phyloP scores from a whole-genome alignment of 2,797 vertebrate species.

The Arrhamphus sclerolepis region DNA sequence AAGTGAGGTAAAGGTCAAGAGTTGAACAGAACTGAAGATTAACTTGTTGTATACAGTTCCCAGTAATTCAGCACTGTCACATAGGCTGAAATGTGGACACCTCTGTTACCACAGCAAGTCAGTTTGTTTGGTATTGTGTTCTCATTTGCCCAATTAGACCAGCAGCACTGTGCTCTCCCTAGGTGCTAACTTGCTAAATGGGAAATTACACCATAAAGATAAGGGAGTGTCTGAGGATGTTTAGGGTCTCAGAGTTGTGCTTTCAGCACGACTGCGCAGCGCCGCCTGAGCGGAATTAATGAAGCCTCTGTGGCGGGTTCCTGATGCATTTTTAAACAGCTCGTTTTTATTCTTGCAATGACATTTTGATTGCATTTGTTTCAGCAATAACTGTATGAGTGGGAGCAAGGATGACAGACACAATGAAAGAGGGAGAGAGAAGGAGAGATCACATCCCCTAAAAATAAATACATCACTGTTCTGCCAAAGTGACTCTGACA shows the following conservation, averaged over 20 bases:
- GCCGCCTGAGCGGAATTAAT: conserved; percentile 75
- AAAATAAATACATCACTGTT: conserved; percentile 76
- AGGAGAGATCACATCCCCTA: conserved; percentile 46
- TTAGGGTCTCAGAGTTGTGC: conserved; percentile 63
- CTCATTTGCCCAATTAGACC: conserved; percentile 75
- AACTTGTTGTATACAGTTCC: conserved; percentile 7
- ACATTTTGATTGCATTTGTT: conserved; percentile 81
- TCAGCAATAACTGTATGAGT: conserved; percentile 66
- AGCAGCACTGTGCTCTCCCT: conserved; percentile 65
- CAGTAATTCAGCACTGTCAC: conserved; percentile 11
- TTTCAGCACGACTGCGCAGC: conserved; percentile 72
- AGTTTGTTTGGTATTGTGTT: conserved; percentile 69
- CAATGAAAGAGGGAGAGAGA: conserved; percentile 21
- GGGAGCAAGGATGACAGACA: conserved; percentile 57
- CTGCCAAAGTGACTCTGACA: conserved; percentile 69
- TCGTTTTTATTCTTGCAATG: conserved; percentile 73
- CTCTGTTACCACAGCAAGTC: conserved; percentile 56
- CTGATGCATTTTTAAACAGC: conserved; percentile 79
- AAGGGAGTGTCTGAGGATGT: conserved; percentile 71
- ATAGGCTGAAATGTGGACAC: conserved; percentile 48
- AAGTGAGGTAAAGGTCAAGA: background rate
- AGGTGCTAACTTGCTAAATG: conserved; percentile 75
- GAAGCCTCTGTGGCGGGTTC: conserved; percentile 65
- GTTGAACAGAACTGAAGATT: background rate
- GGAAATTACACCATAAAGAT: conserved; percentile 78